Evolutionary conservation across 1,140 invertebrate genomes (phyloP), one percentile per base, ranked within the genome.

Genomic region (fruit fly (Drosophila melanogaster)): DNA sequence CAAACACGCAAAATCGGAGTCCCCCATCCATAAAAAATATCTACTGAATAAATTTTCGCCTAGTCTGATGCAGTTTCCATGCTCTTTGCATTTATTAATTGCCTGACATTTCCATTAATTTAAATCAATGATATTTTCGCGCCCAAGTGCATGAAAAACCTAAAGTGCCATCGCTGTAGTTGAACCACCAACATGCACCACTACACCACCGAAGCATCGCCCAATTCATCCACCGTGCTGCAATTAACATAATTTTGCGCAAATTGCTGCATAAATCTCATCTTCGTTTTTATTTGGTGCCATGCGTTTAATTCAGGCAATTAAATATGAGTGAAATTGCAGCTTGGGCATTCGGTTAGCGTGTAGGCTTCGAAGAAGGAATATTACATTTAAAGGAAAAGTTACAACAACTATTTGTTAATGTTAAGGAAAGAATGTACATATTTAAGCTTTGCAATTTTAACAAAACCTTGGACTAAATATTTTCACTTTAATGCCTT

Each of bases 41-140:
- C 11, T 10, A 11, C 5, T 15, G 33, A 22, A 33, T 19, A 30
- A 35, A 54, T 53, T 59, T 38, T 51, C 46, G 46, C 11, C 50
- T 40, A 56, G 40, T 33, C 55, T 26, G 44, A 26, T 11, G 57
- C 43, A 15, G 26, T 49, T 90, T 76, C 66, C 62, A 86, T 90
- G 90, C 70, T 83, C 55, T 80, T 84, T 92, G 84, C 81, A 91
- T 92, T 86, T 91, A 91, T 90, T 91, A 90, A 91, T 91, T 91
- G 84, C 80, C 78, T 91, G 90, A 91, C 90, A 89, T 86, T 75
- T 80, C 70, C 90, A 91, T 91, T 90, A 83, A 91, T 91, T 91
- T 89, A 77, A 90, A 89, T 91, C 90, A 91, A 87, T 91, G 90
- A 91, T 91, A 76, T 59, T 79, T 77, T 81, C 64, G 72, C 71